Percentiles rank a stretch among this genome's conserved stretches.
Conservation (phyloP, 2,113 vertebrate genomes). For the Rhinoptilus africanus region DNA sequence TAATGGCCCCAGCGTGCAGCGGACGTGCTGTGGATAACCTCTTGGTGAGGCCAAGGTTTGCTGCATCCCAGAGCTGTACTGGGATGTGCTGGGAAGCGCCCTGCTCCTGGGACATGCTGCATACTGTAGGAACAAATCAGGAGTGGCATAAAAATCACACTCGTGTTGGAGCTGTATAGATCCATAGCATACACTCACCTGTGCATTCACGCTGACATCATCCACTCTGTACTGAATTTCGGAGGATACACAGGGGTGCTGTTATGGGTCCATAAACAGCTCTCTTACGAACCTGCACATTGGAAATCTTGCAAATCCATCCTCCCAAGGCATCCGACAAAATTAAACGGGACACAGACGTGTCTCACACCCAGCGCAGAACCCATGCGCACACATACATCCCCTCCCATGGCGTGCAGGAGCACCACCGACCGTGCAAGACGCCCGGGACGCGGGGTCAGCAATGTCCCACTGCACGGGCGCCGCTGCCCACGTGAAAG, state of each 20-base stretch:
- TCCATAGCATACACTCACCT: not conserved
- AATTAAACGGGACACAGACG: fast-evolving
- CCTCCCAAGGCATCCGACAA: not conserved
- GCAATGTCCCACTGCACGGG: not conserved
- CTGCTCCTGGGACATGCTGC: fast-evolving
- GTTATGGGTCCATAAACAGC: not conserved
- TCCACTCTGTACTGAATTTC: not conserved
- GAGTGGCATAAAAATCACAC: not conserved
- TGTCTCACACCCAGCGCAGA: not conserved
- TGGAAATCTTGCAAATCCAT: not conserved
- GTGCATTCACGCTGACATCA: not conserved
- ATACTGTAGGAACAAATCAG: fast-evolving
- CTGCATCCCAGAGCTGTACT: fast-evolving
- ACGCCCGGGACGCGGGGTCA: fast-evolving
- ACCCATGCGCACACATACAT: not conserved
- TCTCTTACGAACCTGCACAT: not conserved
- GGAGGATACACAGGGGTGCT: not conserved
- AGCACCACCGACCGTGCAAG: not conserved
- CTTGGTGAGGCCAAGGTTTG: fast-evolving
- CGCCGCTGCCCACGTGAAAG: not conserved
- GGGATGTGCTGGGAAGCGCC: not conserved
- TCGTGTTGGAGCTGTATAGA: fast-evolving
- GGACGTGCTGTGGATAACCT: not conserved
- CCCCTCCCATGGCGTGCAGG: fast-evolving
- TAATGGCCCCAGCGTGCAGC: fast-evolving